phyloP scores from a whole-genome alignment of 1,140 invertebrate genomes.

The Aphelinus atriplicis region DNA sequence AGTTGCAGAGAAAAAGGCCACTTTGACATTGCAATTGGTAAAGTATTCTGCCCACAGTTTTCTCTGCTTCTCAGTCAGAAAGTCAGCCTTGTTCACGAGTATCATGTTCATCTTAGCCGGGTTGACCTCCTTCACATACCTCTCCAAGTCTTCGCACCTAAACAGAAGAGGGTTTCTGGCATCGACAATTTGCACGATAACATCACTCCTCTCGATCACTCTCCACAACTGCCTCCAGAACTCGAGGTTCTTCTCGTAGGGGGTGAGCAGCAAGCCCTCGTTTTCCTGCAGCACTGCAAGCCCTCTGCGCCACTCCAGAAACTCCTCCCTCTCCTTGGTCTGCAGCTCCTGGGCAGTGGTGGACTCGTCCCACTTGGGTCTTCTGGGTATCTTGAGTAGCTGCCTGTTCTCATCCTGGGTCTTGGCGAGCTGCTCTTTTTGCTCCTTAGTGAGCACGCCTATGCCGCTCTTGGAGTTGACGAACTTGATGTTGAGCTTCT shows the following conservation, averaged over 20 bases:
- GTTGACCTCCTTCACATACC: conserved; percentile 89
- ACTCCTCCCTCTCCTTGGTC: conserved; percentile 79
- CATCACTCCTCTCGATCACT: conserved; percentile 95
- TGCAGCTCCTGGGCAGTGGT: conserved; percentile 84
- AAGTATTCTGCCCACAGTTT: conserved; percentile 91
- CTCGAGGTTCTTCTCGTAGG: conserved; percentile 98
- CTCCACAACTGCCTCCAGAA: conserved; percentile 99
- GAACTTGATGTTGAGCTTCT: conserved; percentile 89
- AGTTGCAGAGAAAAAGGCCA: conserved; percentile 88
- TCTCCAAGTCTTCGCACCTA: conserved; percentile 92
- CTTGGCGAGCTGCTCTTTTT: conserved; percentile 70
- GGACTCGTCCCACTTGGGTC: conserved; percentile 83
- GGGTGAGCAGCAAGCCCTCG: conserved; percentile 87
- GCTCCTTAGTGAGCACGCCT: conserved; percentile 73
- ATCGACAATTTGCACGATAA: conserved; percentile 96
- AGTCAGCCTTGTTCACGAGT: conserved; percentile 97
- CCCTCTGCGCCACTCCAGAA: conserved; percentile 88
- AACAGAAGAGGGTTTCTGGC: conserved; percentile 96
- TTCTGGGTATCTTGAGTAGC: conserved; percentile 80
- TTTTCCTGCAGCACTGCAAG: conserved; percentile 84
- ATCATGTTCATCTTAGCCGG: conserved; percentile 83
- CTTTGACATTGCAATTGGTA: conserved; percentile 70
- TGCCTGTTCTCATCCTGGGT: conserved; percentile 75
- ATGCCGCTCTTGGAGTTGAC: conserved; percentile 71
- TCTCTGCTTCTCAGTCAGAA: conserved; percentile 84